Percentiles rank a stretch among this genome's conserved stretches.
These are phyloP conservation scores for Natator depressus DNA, from an alignment of 2,113 vertebrate species.

Conservation along the genomic window DNA sequence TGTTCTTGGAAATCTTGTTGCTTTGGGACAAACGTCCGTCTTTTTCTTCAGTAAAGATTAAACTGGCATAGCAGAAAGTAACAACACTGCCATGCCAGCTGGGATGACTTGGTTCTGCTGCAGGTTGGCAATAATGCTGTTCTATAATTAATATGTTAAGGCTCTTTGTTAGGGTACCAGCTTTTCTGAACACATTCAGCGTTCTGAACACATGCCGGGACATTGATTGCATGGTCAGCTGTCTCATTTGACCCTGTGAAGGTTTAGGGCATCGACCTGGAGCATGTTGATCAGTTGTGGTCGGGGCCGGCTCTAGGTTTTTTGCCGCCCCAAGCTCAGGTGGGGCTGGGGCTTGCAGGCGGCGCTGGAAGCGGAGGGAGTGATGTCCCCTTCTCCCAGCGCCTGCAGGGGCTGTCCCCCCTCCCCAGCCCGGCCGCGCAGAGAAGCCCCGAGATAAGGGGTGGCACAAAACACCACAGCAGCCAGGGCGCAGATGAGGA, in stretches of 20 bases:
- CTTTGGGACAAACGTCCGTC: not conserved
- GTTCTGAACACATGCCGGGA: accelerated
- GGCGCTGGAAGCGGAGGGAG: too few species aligned
- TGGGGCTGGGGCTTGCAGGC: too few species aligned
- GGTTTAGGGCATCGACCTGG: accelerated
- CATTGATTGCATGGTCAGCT: accelerated
- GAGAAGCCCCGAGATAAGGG: too few species aligned
- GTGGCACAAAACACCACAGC: too few species aligned
- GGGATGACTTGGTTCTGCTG: not conserved
- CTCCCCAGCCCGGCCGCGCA: too few species aligned
- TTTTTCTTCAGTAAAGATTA: not conserved
- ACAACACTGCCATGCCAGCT: not conserved
- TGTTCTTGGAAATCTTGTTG: not conserved
- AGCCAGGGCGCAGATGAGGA: too few species aligned
- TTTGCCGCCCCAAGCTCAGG: too few species aligned
- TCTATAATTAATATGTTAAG: not conserved
- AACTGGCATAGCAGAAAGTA: not conserved
- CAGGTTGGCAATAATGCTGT: accelerated
- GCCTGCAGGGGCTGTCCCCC: too few species aligned
- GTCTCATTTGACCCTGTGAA: accelerated
- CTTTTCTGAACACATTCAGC: not conserved
- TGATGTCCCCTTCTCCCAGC: too few species aligned
- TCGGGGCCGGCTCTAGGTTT: too few species aligned
- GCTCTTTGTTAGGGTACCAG: accelerated
- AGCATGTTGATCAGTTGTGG: accelerated